These are phyloP conservation scores for Drosophila tripunctata DNA, from an alignment of 2,888 invertebrate species.

Conservation along the genomic window DNA sequence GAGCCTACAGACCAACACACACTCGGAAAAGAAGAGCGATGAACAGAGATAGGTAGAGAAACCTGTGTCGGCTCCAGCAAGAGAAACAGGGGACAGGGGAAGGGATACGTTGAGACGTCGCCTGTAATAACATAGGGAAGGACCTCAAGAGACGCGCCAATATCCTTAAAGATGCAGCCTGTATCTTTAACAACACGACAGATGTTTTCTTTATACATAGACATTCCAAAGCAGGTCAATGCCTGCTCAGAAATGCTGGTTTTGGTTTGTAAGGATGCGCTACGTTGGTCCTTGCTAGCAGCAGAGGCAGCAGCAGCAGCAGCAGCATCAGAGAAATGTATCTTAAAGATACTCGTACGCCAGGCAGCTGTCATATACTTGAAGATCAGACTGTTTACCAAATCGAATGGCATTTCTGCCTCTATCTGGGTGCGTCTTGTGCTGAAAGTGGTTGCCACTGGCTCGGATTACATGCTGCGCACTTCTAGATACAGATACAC, in stretches of 20 bases:
- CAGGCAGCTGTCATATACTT: constrained; percentile 70
- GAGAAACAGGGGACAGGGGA: neutral
- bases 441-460: constrained; percentile 58
- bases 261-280: constrained; percentile 52
- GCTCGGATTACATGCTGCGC: constrained; percentile 62
- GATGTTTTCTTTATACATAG: constrained; percentile 55
- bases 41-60: constrained; percentile 26
- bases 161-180: constrained; percentile 46
- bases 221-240: constrained; percentile 72
- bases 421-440: constrained; percentile 39
- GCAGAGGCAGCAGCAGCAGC: constrained; percentile 36
- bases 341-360: constrained; percentile 54
- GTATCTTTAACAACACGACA: constrained; percentile 38
- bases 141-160: constrained; percentile 51
- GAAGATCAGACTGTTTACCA: constrained; percentile 51
- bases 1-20: neutral
- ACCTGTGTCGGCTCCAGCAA: constrained; percentile 67
- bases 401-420: constrained; percentile 41
- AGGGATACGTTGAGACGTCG: constrained; percentile 24
- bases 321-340: constrained; percentile 52
- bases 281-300: constrained; percentile 63
- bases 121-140: constrained; percentile 56
- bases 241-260: constrained; percentile 49
- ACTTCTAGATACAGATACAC: constrained; percentile 39
- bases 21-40: neutral